These are phyloP conservation scores for Tipula confusa DNA, from an alignment of 2,888 invertebrate species.

Conservation along the genomic window DNA sequence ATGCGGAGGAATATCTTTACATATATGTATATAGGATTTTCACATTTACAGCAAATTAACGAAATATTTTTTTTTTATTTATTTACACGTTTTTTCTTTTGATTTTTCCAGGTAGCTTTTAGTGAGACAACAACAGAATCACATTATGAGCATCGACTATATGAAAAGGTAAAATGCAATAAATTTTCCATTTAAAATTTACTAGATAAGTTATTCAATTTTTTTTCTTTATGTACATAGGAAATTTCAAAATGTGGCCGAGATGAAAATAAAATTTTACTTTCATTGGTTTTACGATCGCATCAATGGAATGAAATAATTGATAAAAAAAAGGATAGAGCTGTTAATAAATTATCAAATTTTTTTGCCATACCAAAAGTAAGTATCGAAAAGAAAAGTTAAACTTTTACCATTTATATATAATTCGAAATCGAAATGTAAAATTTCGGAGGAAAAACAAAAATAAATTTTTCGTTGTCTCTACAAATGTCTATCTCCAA, in stretches of 20 bases:
- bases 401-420: too few species aligned
- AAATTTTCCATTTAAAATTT: slow-evolving; percentile 9
- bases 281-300: slow-evolving; percentile 46
- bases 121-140: slow-evolving; percentile 28
- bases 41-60: slow-evolving; percentile 4
- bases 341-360: slow-evolving; percentile 46
- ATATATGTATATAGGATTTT: background rate
- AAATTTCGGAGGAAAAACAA: background rate
- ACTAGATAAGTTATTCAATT: too few species aligned
- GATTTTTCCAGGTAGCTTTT: slow-evolving; percentile 27
- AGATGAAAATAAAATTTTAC: slow-evolving; percentile 45
- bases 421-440: background rate
- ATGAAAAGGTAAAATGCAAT: slow-evolving; percentile 33
- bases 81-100: background rate
- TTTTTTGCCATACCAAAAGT: slow-evolving; percentile 50
- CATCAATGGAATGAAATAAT: slow-evolving; percentile 46
- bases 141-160: slow-evolving; percentile 33
- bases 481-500: background rate
- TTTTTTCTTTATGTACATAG: too few species aligned
- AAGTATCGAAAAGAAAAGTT: slow-evolving; percentile 33
- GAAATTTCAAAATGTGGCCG: slow-evolving; percentile 43
- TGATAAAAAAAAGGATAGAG: slow-evolving; percentile 43
- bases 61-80: background rate
- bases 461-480: background rate
- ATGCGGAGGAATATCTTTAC: background rate